phyloP scores from a whole-genome alignment of 2,888 invertebrate species.

The Diplolepis rosae region DNA sequence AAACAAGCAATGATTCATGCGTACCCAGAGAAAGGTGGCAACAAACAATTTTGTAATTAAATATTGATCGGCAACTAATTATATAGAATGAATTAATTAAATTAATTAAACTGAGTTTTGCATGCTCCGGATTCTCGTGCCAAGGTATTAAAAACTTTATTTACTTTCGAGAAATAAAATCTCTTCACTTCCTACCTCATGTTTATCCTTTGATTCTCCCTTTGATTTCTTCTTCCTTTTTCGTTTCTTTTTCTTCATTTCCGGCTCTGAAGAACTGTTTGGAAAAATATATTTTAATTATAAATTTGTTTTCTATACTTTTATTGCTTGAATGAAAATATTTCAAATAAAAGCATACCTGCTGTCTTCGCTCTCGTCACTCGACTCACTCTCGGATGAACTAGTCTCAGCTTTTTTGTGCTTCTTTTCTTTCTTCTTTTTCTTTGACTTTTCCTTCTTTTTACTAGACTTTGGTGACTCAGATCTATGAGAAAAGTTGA shows the following conservation, averaged over 20 bases:
- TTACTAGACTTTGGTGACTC: conserved; percentile 70
- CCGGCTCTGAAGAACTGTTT: conserved; percentile 82
- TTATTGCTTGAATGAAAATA: background rate
- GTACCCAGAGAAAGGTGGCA: conserved; percentile 58
- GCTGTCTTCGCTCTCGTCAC: conserved; percentile 70
- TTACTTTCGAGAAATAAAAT: conserved; percentile 30
- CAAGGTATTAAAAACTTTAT: conserved; percentile 43
- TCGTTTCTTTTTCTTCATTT: conserved; percentile 84
- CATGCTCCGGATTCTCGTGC: conserved; percentile 59
- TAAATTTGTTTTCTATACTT: background rate
- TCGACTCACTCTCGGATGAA: conserved; percentile 68
- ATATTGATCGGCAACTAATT: conserved; percentile 43
- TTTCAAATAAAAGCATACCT: conserved; percentile 59
- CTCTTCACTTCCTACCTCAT: conserved; percentile 54
- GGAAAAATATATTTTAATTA: conserved; percentile 43
- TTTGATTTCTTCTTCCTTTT: conserved; percentile 89
- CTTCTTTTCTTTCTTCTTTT: conserved; percentile 72
- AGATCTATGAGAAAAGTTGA: conserved; percentile 63
- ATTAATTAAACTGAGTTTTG: conserved; percentile 41
- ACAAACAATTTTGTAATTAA: conserved; percentile 42
- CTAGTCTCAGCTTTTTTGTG: conserved; percentile 68
- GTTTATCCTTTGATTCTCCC: conserved; percentile 71
- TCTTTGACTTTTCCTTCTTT: conserved; percentile 70
- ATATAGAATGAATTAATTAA: too few relatives aligned
- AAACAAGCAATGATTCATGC: conserved; percentile 67